Conservation (phyloP, 1,140 invertebrate genomes). For the Doryteuthis pealeii region DNA sequence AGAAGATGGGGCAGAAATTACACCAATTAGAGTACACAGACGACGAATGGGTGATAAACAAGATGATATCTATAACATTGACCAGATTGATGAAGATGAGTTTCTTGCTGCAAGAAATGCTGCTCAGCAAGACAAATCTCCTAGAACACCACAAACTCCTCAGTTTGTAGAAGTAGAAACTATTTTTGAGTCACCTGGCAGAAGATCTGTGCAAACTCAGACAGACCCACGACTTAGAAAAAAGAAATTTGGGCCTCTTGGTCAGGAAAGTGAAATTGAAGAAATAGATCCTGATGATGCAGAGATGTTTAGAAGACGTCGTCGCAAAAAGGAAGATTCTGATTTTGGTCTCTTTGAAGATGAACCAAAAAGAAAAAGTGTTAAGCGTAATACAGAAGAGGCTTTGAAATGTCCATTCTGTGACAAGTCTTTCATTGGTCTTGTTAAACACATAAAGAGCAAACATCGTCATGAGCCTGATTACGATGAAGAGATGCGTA, state of each 20-base stretch:
- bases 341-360: constrained; percentile 53
- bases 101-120: constrained; percentile 16
- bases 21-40: constrained; percentile 16
- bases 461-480: constrained; percentile 53
- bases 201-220: constrained; percentile 52
- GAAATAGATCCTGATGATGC: constrained; percentile 34
- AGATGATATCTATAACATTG: constrained; percentile 35
- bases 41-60: constrained; percentile 8
- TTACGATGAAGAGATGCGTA: constrained; percentile 56
- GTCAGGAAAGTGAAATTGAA: constrained; percentile 39
- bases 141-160: constrained; percentile 32
- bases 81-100: constrained; percentile 36
- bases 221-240: constrained; percentile 53
- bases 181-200: constrained; percentile 44
- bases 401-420: constrained; percentile 56
- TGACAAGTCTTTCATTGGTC: constrained; percentile 55
- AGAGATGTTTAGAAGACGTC: constrained; percentile 29
- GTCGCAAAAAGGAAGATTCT: constrained; percentile 40
- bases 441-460: constrained; percentile 55
- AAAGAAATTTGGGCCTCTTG: constrained; percentile 54
- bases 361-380: constrained; percentile 46
- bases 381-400: constrained; percentile 52
- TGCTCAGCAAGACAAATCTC: constrained; percentile 17
- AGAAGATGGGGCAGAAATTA: constrained; percentile 11
- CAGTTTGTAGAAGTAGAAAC: constrained; percentile 55